Conservation (phyloP, 2,113 vertebrate genomes). For the Camelus bactrianus region DNA sequence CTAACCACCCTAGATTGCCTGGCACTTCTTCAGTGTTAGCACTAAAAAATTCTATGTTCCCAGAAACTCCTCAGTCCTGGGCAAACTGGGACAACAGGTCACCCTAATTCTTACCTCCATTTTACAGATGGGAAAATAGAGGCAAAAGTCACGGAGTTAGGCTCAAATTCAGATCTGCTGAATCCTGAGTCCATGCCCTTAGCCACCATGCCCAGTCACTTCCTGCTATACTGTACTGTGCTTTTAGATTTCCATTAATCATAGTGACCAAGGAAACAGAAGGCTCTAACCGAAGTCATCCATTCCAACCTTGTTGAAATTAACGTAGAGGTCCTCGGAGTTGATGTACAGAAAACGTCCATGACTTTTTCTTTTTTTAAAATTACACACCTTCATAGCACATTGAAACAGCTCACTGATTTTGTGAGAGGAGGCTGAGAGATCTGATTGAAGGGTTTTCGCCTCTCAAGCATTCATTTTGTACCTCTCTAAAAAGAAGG, state of each 20-base stretch:
- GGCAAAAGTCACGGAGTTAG: background rate
- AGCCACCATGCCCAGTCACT: background rate
- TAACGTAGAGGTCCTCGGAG: background rate
- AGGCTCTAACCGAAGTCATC: background rate
- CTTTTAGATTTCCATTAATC: background rate
- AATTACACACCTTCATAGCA: background rate
- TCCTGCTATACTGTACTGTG: background rate
- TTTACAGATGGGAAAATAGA: background rate
- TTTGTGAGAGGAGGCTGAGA: background rate
- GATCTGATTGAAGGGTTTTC: background rate
- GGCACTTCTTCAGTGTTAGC: background rate
- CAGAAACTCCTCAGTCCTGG: background rate
- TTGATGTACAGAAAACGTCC: background rate
- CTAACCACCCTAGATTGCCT: background rate
- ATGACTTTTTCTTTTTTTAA: background rate
- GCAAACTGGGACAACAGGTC: background rate
- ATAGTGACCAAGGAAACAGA: background rate
- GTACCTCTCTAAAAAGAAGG: background rate
- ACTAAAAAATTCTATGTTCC: background rate
- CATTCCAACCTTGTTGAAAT: background rate
- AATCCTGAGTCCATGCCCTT: background rate
- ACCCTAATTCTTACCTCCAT: background rate
- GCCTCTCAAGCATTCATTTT: background rate
- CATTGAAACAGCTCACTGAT: background rate
- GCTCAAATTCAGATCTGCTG: background rate